Evolutionary conservation across 2,113 vertebrate genomes (phyloP).

Genomic region (Megalops atlanticus): DNA sequence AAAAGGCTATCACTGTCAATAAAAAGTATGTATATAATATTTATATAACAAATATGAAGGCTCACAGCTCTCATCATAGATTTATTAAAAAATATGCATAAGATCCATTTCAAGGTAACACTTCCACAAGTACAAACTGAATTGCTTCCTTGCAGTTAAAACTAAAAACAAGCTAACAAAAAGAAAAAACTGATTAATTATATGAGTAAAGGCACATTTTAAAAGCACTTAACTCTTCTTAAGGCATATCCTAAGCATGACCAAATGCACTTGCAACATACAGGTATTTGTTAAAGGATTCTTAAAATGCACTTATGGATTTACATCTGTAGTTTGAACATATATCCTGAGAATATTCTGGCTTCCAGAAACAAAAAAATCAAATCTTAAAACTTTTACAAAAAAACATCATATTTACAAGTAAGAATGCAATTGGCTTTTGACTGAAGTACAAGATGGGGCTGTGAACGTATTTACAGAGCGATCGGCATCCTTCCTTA

Average conservation of each 20-base stretch:
- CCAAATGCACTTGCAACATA: neutral
- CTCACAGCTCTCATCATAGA: neutral
- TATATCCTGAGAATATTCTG: neutral
- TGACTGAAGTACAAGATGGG: neutral
- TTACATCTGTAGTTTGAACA: neutral
- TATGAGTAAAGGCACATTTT: neutral
- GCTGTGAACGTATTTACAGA: neutral
- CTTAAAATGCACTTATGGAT: slow-evolving; percentile 29
- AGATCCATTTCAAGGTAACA: neutral
- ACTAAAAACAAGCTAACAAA: neutral
- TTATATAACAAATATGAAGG: neutral
- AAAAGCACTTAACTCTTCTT: neutral
- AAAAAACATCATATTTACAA: slow-evolving; percentile 2
- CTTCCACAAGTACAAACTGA: neutral
- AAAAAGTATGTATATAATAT: neutral
- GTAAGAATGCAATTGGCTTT: neutral
- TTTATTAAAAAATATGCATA: slow-evolving; percentile 8
- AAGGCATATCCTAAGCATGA: neutral
- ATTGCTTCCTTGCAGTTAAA: neutral
- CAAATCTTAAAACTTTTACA: neutral
- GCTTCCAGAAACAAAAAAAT: neutral
- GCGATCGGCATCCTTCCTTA: neutral
- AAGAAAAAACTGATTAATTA: neutral
- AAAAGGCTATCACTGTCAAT: too few species aligned
- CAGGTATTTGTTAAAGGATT: slow-evolving; percentile 14